Percentiles rank a stretch among this genome's conserved stretches.
These are phyloP conservation scores for Lordiphosa clarofinis DNA, from an alignment of 1,140 invertebrate species.

Conservation along the genomic window DNA sequence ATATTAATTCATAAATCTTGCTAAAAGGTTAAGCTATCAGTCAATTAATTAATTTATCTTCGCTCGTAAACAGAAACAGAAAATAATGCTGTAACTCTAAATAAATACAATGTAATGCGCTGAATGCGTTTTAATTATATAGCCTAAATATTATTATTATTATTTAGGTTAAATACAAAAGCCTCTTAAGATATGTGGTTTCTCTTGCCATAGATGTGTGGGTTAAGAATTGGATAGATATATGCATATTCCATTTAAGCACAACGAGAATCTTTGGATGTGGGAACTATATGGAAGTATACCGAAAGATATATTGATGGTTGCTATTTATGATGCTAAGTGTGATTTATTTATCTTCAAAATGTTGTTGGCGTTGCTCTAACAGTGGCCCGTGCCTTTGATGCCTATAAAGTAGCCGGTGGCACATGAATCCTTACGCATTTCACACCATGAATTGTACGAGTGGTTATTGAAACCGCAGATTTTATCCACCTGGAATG, in stretches of 20 bases:
- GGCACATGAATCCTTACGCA: slow-evolving; percentile 90
- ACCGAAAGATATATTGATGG: slow-evolving; percentile 20
- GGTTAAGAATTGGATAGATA: slow-evolving; percentile 51
- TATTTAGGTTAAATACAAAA: slow-evolving; percentile 69
- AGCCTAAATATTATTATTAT: slow-evolving; percentile 38
- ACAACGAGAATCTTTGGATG: slow-evolving; percentile 75
- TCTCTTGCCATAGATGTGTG: slow-evolving; percentile 44
- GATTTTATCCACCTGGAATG: slow-evolving; percentile 79
- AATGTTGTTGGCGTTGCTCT: slow-evolving; percentile 5
- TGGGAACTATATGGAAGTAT: slow-evolving; percentile 45
- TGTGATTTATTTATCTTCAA: slow-evolving; percentile 15
- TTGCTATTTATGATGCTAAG: slow-evolving; percentile 15
- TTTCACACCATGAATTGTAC: slow-evolving; percentile 92
- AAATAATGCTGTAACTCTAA: slow-evolving; percentile 19
- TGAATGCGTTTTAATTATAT: slow-evolving; percentile 27
- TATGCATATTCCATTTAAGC: slow-evolving; percentile 45
- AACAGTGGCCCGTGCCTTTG: slow-evolving; percentile 83
- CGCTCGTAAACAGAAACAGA: slow-evolving; percentile 44
- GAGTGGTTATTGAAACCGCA: slow-evolving; percentile 92
- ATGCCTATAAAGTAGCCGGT: slow-evolving; percentile 90
- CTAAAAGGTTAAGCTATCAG: slow-evolving; percentile 76
- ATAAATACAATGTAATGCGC: slow-evolving; percentile 2
- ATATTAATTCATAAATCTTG: slow-evolving; percentile 62
- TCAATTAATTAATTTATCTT: slow-evolving; percentile 72
- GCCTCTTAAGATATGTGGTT: slow-evolving; percentile 76